Evolutionary conservation across 2,888 invertebrate genomes (phyloP).

Genomic region (Colostygia pectinataria): DNA sequence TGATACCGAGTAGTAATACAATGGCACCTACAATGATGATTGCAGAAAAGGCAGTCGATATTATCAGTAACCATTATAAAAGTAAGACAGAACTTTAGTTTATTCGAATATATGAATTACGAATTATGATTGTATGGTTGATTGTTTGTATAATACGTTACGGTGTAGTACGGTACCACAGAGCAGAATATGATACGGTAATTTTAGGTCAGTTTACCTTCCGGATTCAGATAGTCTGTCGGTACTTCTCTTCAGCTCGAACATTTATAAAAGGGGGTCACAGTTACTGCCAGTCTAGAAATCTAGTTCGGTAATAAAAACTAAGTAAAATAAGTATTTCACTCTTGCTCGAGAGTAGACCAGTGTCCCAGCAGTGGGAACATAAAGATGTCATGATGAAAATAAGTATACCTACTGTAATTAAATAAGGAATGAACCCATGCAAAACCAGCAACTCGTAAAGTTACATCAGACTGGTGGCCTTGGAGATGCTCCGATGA

Average conservation of each 20-base stretch:
- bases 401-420: neutral
- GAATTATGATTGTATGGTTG: neutral
- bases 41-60: constrained; percentile 73
- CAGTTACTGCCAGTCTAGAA: too few species aligned
- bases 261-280: too few species aligned
- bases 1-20: constrained; percentile 80
- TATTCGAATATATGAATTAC: neutral
- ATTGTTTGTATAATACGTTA: neutral
- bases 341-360: too few species aligned
- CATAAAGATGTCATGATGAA: too few species aligned
- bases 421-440: constrained; percentile 12
- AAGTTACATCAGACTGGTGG: constrained; percentile 25
- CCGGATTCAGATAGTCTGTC: too few species aligned
- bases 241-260: too few species aligned
- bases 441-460: constrained; percentile 10
- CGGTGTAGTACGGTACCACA: too few species aligned
- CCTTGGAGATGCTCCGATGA: constrained; percentile 40
- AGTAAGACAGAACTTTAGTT: constrained; percentile 11
- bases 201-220: too few species aligned
- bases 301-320: too few species aligned
- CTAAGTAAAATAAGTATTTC: too few species aligned
- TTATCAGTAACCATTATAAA: constrained; percentile 47
- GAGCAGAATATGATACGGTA: too few species aligned
- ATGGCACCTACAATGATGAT: constrained; percentile 81
- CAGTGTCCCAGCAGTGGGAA: too few species aligned